These are phyloP conservation scores for Dryocosmus kuriphilus DNA, from an alignment of 2,888 invertebrate genomes.

Conservation along the genomic window DNA sequence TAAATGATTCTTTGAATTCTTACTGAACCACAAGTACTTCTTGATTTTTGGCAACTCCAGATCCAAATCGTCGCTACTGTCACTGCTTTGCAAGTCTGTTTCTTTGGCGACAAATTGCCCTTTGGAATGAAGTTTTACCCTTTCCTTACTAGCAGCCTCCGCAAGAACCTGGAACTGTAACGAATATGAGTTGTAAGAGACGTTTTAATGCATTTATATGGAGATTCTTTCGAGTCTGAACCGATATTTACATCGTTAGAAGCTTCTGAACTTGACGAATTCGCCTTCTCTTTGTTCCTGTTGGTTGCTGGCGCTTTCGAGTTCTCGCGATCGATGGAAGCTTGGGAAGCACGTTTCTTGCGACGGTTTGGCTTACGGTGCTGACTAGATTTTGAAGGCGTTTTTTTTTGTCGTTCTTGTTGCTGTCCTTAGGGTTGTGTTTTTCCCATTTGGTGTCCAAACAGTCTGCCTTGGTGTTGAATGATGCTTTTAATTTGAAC, in stretches of 20 bases:
- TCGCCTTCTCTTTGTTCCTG: slow-evolving; percentile 54
- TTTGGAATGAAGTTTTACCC: slow-evolving; percentile 9
- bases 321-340: slow-evolving; percentile 5
- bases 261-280: slow-evolving; percentile 38
- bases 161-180: slow-evolving; percentile 60
- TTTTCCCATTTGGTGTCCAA: slow-evolving; percentile 32
- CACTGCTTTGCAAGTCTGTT: background rate
- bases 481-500: slow-evolving; percentile 21
- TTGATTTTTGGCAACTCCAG: slow-evolving; percentile 50
- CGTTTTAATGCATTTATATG: slow-evolving; percentile 45
- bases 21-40: slow-evolving; percentile 66
- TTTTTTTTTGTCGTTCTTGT: slow-evolving; percentile 21
- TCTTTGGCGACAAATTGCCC: slow-evolving; percentile 20
- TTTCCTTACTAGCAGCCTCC: slow-evolving; percentile 34
- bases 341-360: slow-evolving; percentile 26
- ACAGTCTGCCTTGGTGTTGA: slow-evolving; percentile 17
- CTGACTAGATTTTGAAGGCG: slow-evolving; percentile 18
- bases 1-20: slow-evolving; percentile 57
- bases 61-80: slow-evolving; percentile 41
- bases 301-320: slow-evolving; percentile 40
- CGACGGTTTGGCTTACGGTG: slow-evolving; percentile 29
- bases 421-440: background rate
- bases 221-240: slow-evolving; percentile 23
- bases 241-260: slow-evolving; percentile 36
- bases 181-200: slow-evolving; percentile 62